A percentile compares a stretch with the other conserved stretches of the same genome.
Evolutionary conservation across 2,888 invertebrate species (phyloP).

Genomic region (Rhogogaster chlorosoma): DNA sequence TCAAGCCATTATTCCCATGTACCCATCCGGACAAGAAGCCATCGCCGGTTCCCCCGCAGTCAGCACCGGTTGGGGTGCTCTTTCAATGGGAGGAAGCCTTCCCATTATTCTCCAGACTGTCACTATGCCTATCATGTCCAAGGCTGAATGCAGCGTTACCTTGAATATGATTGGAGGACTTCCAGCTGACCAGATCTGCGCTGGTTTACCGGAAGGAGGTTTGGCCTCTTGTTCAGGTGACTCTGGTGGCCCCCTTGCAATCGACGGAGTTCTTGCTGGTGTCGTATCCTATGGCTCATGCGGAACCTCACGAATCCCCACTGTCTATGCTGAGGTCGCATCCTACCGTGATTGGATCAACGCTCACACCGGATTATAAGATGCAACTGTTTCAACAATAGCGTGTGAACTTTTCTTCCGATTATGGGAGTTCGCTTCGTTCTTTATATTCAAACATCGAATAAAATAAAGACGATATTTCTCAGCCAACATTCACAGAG

Average conservation of each 20-base stretch:
- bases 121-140: constrained; percentile 79
- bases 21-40: constrained; percentile 65
- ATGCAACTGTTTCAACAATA: too few species aligned
- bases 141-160: constrained; percentile 77
- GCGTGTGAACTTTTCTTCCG: too few species aligned
- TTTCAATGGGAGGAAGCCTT: constrained; percentile 57
- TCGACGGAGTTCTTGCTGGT: constrained; percentile 77
- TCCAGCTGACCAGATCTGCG: constrained; percentile 79
- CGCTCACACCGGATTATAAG: constrained; percentile 73
- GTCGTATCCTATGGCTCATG: constrained; percentile 79
- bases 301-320: constrained; percentile 78
- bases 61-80: constrained; percentile 66
- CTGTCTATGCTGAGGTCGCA: constrained; percentile 79
- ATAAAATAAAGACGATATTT: too few species aligned
- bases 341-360: constrained; percentile 77
- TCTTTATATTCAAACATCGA: too few species aligned
- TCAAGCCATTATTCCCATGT: constrained; percentile 77
- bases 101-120: constrained; percentile 77
- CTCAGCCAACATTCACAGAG: too few species aligned
- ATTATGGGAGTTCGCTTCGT: too few species aligned
- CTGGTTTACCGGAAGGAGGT: constrained; percentile 81
- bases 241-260: constrained; percentile 68
- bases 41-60: constrained; percentile 43
- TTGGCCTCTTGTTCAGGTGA: constrained; percentile 72
- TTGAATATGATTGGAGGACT: constrained; percentile 72